Percentiles rank a stretch among this genome's conserved stretches.
phyloP scores from a whole-genome alignment of 1,140 invertebrate genomes.

The Lethrus apterus region DNA sequence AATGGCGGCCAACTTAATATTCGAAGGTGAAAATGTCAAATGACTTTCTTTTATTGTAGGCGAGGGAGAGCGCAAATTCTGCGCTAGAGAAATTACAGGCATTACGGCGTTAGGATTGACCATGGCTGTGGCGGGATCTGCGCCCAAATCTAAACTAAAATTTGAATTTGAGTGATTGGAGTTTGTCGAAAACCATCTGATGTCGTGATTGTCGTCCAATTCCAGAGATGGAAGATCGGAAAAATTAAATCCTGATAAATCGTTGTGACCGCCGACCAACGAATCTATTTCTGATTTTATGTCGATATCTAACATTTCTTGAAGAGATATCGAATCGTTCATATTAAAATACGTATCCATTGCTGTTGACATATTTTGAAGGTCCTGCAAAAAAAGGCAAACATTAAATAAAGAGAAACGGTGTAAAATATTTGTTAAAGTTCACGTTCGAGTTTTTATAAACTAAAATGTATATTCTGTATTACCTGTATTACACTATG shows the following conservation, averaged over 20 bases:
- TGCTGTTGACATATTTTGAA: slow-evolving; percentile 34
- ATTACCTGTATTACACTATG: no score
- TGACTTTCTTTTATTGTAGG: slow-evolving; percentile 53
- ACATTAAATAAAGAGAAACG: no score
- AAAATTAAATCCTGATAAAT: slow-evolving; percentile 55
- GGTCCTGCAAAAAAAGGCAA: slow-evolving; percentile 4
- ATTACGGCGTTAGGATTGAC: slow-evolving; percentile 73
- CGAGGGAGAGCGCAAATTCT: slow-evolving; percentile 41
- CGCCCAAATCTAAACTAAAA: slow-evolving; percentile 64
- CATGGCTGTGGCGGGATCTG: slow-evolving; percentile 64
- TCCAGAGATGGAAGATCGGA: slow-evolving; percentile 58
- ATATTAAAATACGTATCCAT: slow-evolving; percentile 51
- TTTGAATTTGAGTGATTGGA: slow-evolving; percentile 57
- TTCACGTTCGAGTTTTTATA: no score
- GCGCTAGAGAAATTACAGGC: slow-evolving; percentile 43
- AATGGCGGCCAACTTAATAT: slow-evolving; percentile 50
- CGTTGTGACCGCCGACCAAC: slow-evolving; percentile 58
- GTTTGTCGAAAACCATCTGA: slow-evolving; percentile 47
- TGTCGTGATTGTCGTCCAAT: slow-evolving; percentile 53
- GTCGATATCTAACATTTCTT: slow-evolving; percentile 73
- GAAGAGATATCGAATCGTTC: slow-evolving; percentile 53
- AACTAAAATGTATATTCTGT: no score
- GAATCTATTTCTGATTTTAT: slow-evolving; percentile 75
- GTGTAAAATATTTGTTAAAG: no score
- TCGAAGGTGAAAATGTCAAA: slow-evolving; percentile 56